Conservation (phyloP, 1,140 invertebrate species). For the Hylaeus anthracinus region DNA sequence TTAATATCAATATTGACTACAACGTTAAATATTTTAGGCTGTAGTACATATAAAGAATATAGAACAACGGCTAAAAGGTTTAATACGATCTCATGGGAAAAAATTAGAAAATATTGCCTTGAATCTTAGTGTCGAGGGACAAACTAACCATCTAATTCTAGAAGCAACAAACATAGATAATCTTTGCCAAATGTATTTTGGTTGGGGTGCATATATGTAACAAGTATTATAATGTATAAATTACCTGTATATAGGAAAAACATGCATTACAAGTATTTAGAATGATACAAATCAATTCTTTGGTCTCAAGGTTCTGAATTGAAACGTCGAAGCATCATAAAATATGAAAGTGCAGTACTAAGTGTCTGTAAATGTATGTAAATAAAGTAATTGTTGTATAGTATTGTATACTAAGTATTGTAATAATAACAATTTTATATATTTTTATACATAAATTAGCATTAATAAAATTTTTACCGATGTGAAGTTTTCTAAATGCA, state of each 20-base stretch:
- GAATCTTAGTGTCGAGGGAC: slow-evolving; percentile 93
- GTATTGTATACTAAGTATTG: background rate
- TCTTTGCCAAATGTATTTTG: slow-evolving; percentile 97
- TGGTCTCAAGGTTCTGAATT: slow-evolving; percentile 24
- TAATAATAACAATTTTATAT: slow-evolving; percentile 1
- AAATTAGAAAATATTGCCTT: slow-evolving; percentile 79
- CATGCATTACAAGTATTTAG: background rate
- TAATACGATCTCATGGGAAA: slow-evolving; percentile 82
- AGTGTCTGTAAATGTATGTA: slow-evolving; percentile 60
- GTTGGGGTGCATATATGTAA: slow-evolving; percentile 94
- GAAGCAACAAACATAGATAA: slow-evolving; percentile 95
- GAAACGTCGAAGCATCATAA: slow-evolving; percentile 65
- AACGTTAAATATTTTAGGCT: slow-evolving; percentile 80
- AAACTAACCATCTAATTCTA: slow-evolving; percentile 93
- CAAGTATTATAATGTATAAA: slow-evolving; percentile 9
- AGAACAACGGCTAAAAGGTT: slow-evolving; percentile 90
- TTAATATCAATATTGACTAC: background rate
- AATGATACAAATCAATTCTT: slow-evolving; percentile 11
- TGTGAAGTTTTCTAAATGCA: slow-evolving; percentile 67
- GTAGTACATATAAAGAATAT: slow-evolving; percentile 91
- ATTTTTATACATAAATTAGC: slow-evolving; percentile 6
- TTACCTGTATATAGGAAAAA: background rate
- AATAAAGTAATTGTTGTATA: slow-evolving; percentile 17
- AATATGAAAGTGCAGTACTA: slow-evolving; percentile 66
- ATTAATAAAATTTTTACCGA: slow-evolving; percentile 49